A percentile compares a stretch with the other conserved stretches of the same genome.
Evolutionary conservation across 1,140 invertebrate species (phyloP).

Genomic region (Drosophila melanogaster): Release_6_plus_ISO1_MT NC_004354.4:8570501-8571000

Average conservation of each 20-base stretch:
- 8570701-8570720: constrained; percentile 63
- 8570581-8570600: constrained; percentile 67
- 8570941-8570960: constrained; percentile 2
- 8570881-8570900: constrained; percentile 32
- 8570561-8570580: constrained; percentile 64
- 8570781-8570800: no score
- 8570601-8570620: constrained; percentile 68
- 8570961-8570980: constrained; percentile 13
- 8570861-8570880: constrained; percentile 25
- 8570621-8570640: constrained; percentile 76
- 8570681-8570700: constrained; percentile 74
- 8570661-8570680: constrained; percentile 68
- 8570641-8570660: constrained; percentile 69
- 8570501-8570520: constrained; percentile 70
- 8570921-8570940: neutral
- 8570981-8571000: neutral
- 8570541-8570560: constrained; percentile 68
- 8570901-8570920: constrained; percentile 1
- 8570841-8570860: constrained; percentile 67
- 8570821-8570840: constrained; percentile 70
- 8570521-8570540: constrained; percentile 72
- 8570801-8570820: constrained; percentile 59
- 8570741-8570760: constrained; percentile 26
- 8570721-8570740: constrained; percentile 66
- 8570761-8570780: no score